These are phyloP conservation scores for Rhysida immarginata DNA, from an alignment of 1,140 invertebrate genomes.

Conservation along the genomic window DNA sequence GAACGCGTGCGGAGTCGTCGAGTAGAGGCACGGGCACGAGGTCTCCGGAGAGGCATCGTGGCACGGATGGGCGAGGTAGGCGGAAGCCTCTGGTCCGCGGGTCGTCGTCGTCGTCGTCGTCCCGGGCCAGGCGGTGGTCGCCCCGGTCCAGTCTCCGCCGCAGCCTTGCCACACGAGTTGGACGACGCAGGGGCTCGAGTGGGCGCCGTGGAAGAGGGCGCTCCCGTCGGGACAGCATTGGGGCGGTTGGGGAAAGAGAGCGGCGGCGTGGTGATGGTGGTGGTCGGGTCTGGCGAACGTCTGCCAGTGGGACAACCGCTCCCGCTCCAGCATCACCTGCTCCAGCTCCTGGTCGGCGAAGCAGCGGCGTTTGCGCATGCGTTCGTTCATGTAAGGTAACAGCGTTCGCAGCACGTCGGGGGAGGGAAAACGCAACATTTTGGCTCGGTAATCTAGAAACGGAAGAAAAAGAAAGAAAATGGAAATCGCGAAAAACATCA, in stretches of 20 bases:
- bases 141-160: neutral
- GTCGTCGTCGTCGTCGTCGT: too few relatives aligned
- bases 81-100: too few relatives aligned
- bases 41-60: too few relatives aligned
- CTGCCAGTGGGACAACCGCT: constrained; percentile 10
- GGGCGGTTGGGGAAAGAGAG: neutral
- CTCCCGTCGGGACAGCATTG: neutral
- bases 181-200: neutral
- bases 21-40: too few relatives aligned
- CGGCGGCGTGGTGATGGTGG: neutral
- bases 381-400: constrained; percentile 26
- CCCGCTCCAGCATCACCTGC: constrained; percentile 25
- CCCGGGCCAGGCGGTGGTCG: too few relatives aligned
- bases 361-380: constrained; percentile 32
- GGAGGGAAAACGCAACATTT: constrained; percentile 19
- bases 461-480: neutral
- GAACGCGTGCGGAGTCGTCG: too few relatives aligned
- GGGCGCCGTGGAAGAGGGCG: neutral
- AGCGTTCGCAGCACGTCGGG: constrained; percentile 20
- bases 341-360: constrained; percentile 36
- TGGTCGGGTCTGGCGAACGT: neutral
- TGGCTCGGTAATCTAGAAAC: constrained; percentile 1
- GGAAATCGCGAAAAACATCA: too few relatives aligned
- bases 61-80: too few relatives aligned
- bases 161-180: neutral